Evolutionary conservation across 2,888 invertebrate species (phyloP), one percentile per base, ranked within the genome.

Genomic region (Apamea sordens): DNA sequence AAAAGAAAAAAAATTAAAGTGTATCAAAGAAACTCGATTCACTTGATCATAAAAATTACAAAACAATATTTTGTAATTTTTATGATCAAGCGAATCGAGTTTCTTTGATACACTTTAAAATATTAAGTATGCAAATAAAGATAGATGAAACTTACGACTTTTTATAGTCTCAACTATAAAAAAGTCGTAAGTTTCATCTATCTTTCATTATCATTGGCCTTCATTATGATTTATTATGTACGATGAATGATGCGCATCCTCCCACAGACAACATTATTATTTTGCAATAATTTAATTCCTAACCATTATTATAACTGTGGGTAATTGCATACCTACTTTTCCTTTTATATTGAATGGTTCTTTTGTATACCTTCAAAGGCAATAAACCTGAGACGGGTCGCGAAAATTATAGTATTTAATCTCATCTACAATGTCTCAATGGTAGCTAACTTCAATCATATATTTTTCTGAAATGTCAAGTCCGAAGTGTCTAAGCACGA

Each of bases 201-300:
- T 76, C 71, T 82, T 79, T 85, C 74, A 63, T 18, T 21, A 85
- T 64, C 21, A n/a, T 21, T 61, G 61, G n/a, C 86, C 84, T 83
- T 72, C 79, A 41, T 41, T 59, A 67, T 72, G 82, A 74, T 76
- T 78, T 78, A 84, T 65, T 41, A 73, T 18, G 59, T 41, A 71
- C 18, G 70, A 75, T 73, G 76, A 74, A 64, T 72, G 74, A 11
- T 65, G 59, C 2, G 32, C 76, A 76, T 79, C 76, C 67, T 82
- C 75, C 79, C 67, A 79, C 83, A 71, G 21, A 15, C 56, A 32
- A 68, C 73, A 73, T 47, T 0, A 79, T 72, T 85, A 73, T 79
- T 74, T 82, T 59, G 75, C 65, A 84, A 85, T 82, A 8, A 74
- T 74, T 79, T 71, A 32, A 82, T 64, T 73, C 36, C 28, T 47